Conservation (phyloP, 2,888 invertebrate species). For the Eledone cirrhosa region DNA sequence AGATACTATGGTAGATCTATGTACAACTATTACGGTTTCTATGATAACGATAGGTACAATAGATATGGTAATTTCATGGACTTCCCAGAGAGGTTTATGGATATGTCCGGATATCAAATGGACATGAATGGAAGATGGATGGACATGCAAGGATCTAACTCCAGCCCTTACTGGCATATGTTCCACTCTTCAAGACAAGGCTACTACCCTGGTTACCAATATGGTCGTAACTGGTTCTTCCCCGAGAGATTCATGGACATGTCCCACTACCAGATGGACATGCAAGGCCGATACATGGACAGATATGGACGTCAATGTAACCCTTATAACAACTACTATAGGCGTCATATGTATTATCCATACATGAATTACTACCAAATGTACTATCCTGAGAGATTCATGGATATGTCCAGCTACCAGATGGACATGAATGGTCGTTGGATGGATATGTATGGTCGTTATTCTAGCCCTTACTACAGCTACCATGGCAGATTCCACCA, state of each 20-base stretch:
- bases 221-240: conserved; percentile 5
- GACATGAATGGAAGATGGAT: conserved; percentile 24
- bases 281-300: conserved; percentile 22
- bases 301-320: conserved; percentile 4
- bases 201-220: neutral
- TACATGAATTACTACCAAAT: no score
- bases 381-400: conserved; percentile 20
- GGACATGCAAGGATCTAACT: conserved; percentile 3
- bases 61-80: conserved; percentile 17
- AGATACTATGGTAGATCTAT: conserved; percentile 12
- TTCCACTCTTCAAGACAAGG: neutral
- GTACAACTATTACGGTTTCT: conserved; percentile 3
- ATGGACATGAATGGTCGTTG: conserved; percentile 19
- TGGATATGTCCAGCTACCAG: conserved; percentile 12
- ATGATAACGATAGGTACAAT: neutral
- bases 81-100: conserved; percentile 22
- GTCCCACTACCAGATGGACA: conserved; percentile 9
- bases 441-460: conserved; percentile 12
- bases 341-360: no score
- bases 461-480: neutral
- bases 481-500: neutral
- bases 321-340: neutral
- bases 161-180: neutral
- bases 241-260: conserved; percentile 25
- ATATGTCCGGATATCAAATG: conserved; percentile 17